Base-by-base conservation (phyloP, 2,797 vertebrate genomes). In the Anabacerthia variegaticeps region DNA sequence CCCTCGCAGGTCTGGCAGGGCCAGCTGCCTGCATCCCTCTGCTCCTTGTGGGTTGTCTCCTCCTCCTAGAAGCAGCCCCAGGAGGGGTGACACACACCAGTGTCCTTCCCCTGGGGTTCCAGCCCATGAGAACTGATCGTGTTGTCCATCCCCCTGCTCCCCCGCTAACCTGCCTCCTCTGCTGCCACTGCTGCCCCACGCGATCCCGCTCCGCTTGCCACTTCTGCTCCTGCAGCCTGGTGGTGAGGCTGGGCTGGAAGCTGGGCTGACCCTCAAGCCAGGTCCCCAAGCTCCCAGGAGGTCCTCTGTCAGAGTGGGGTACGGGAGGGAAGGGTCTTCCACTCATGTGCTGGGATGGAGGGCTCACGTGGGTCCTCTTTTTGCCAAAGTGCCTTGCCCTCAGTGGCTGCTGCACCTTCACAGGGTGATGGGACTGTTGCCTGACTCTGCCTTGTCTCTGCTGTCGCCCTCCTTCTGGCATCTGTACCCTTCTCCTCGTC, bases 401-500 rank as follows among this genome's bases (percentile, higher is more conserved):
- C 3, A 0, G n/a, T 5, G 56, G 93, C 94, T 96, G 97, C 96
- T 97, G 93, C 96, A 95, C 86, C 95, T 97, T 96, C 83, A 77
- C 0, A 10, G 91, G 87, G 71, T 59, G 46, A 79, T 63, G 77
- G 58, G 89, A 94, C 49, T 36, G 2, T 39, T 94, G 62, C 90
- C 84, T 87, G 89, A 71, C 54, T 78, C 73, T 88, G 51, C 67
- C 66, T 91, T 18, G 3, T 83, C 84, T 71, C 88, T 96, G 87
- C 86, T 78, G 46, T 74, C 41, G 58, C 58, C 49, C 61, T 63
- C 41, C 58, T 61, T 52, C 49, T 74, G 46, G 65, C 74, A 16
- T 63, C 76, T 89, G 21, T 79, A 65, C 55, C 63, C 71, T 88
- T 66, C 44, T 72, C 63, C 52, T 80, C 36, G 27, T 36, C 54